phyloP scores from a whole-genome alignment of 2,113 vertebrate genomes.

The Toxostoma redivivum region DNA sequence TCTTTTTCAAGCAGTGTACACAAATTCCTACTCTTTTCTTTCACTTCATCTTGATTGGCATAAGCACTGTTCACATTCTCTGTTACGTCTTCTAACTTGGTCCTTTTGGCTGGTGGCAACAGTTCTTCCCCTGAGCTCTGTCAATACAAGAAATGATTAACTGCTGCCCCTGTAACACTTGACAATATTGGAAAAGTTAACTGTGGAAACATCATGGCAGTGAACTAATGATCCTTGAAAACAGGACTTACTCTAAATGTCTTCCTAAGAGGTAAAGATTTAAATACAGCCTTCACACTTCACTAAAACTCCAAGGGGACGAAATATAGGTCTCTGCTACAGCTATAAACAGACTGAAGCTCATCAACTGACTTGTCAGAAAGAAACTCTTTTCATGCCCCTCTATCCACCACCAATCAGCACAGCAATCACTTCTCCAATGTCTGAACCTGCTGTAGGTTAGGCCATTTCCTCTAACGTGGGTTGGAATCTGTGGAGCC shows the following conservation, averaged over 20 bases:
- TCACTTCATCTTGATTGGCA: constrained; percentile 64
- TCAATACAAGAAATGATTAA: constrained; percentile 21
- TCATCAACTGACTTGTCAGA: background rate
- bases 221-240: background rate
- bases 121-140: constrained; percentile 48
- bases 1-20: background rate
- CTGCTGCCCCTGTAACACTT: background rate
- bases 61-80: constrained; percentile 34
- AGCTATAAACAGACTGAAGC: background rate
- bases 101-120: constrained; percentile 78
- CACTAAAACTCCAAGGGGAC: background rate
- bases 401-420: background rate
- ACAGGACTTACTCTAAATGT: background rate
- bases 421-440: background rate
- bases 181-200: background rate
- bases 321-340: background rate
- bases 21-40: background rate
- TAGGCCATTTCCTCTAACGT: background rate
- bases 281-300: background rate
- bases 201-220: background rate
- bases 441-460: background rate
- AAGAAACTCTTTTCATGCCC: background rate
- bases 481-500: background rate
- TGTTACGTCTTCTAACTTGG: constrained; percentile 71
- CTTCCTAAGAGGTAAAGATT: background rate